Conservation (phyloP, 1,140 invertebrate species). For the Limonius californicus region DNA sequence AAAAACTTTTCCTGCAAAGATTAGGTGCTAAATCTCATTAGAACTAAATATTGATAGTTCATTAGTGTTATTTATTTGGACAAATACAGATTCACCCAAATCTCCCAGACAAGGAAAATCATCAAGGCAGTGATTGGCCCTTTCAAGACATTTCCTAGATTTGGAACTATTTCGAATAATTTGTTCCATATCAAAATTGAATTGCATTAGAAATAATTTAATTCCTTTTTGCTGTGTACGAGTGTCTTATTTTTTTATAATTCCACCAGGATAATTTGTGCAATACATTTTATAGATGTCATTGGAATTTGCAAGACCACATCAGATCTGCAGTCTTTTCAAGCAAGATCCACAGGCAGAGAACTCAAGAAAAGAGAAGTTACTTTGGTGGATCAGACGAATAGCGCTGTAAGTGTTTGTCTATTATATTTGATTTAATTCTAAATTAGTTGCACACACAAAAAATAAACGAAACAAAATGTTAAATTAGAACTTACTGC, state of each 20-base stretch:
- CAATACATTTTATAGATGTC: constrained; percentile 68
- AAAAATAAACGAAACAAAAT: too few relatives aligned
- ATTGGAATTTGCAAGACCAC: constrained; percentile 82
- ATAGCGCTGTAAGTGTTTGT: constrained; percentile 61
- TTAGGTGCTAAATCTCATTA: too few relatives aligned
- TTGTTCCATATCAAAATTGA: not conserved
- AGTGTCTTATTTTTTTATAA: too few relatives aligned
- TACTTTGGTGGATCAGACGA: constrained; percentile 80
- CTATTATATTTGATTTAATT: constrained; percentile 9
- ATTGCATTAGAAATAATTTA: not conserved
- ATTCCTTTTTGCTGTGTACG: not conserved
- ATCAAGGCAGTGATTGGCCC: not conserved
- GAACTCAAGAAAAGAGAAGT: constrained; percentile 90
- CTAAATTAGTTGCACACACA: not conserved
- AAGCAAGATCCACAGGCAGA: constrained; percentile 67
- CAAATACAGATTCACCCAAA: too few relatives aligned
- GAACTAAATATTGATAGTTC: too few relatives aligned
- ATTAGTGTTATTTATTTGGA: too few relatives aligned
- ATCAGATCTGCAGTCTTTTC: constrained; percentile 69
- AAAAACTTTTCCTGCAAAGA: too few relatives aligned
- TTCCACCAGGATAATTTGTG: too few relatives aligned
- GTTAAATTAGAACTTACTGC: too few relatives aligned
- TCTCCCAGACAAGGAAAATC: too few relatives aligned
- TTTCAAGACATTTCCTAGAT: too few relatives aligned
- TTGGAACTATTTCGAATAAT: not conserved